Evolutionary conservation across 1,140 invertebrate genomes (phyloP), one percentile per base, ranked within the genome.

Genomic region (Zaprionus nigranus): DNA sequence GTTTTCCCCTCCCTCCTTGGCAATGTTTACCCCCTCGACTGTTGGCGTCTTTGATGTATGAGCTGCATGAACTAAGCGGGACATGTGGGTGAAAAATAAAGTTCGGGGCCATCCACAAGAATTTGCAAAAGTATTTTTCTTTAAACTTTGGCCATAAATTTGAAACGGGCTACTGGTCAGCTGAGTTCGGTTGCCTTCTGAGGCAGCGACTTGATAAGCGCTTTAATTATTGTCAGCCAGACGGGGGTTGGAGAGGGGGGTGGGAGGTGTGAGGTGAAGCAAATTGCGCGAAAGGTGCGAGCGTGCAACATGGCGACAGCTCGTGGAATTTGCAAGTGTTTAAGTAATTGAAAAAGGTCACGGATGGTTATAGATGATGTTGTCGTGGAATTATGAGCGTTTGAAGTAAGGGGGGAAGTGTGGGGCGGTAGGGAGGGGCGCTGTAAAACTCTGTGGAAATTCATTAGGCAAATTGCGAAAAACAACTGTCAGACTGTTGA

Each of bases 381-480:
- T 12, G 20, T 6, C 20, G 46, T 12, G 3, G 17, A 57, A 53
- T 46, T 26, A 30, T 67, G 5, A 26, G n/a, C 58, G 22, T 85
- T 85, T 75, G 65, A 81, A 78, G 66, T 68, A n/a, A n/a, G n/a
- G 69, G 38, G 7, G 7, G n/a, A n/a, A 40, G 5, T n/a, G 2
- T 17, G 36, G 3, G 13, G 4, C n/a, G n/a, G n/a, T n/a, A n/a
- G 36, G 36, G 0, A 36, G 12, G 34, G 17, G 17, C 3, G 28
- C 5, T 28, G 28, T 28, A 28, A 30, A 22, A 38, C 12, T 30
- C 24, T 34, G 22, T 17, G 9, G 59, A 71, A 72, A 49, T 75
- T 80, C 65, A 78, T 74, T 80, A 81, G 58, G 36, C 62, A 78
- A 84, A 68, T 78, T 65, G 46, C 17, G 46, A 24, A 49, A 65